Base-by-base conservation (phyloP, 2,797 vertebrate species). In the Pangasius mekongensis region DNA sequence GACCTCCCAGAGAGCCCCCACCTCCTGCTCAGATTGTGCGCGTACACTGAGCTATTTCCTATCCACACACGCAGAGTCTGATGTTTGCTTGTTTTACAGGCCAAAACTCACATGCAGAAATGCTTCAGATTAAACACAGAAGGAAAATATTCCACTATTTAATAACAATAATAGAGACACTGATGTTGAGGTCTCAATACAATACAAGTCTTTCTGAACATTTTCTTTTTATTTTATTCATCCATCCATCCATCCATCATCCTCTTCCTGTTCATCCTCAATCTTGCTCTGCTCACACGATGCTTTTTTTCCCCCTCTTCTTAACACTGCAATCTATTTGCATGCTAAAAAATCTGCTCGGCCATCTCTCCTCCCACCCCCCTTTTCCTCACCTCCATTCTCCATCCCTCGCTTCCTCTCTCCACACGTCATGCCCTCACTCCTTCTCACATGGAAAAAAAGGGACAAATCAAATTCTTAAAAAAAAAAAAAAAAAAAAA, bases 261-360 rank as follows among this genome's bases (percentile, higher is more conserved):
- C 60, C 14, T 33, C 82, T 30, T 89, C 86, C 67, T 71, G 24
- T 43, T 60, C 54, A 27, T 69, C 76, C 27, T 85, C 74, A n/a
- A 36, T 90, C 86, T 88, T 83, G 6, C 33, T 87, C n/a, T 73
- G 76, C 54, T 64, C 58, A 60, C 47, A 76, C n/a, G 24, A n/a
- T 8, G n/a, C 78, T 73, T 49, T 27, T 22, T 52, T 5, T 83
- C 77, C 39, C 39, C 62, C 0, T 87, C 84, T 80, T 91, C 58
- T 78, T 86, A 71, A 86, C 67, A 3, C 90, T 89, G 83, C 86
- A 89, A 90, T 92, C 89, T 90, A 91, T 92, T 92, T 89, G 90
- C 89, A 91, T 91, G 80, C 67, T 91, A 87, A 90, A 47, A 90
- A 89, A 87, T 89, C 90, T 84, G 8, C 83, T 18, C 13, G n/a